Evolutionary conservation across 1,140 invertebrate species (phyloP).

Genomic region (Drosophila tristis): DNA sequence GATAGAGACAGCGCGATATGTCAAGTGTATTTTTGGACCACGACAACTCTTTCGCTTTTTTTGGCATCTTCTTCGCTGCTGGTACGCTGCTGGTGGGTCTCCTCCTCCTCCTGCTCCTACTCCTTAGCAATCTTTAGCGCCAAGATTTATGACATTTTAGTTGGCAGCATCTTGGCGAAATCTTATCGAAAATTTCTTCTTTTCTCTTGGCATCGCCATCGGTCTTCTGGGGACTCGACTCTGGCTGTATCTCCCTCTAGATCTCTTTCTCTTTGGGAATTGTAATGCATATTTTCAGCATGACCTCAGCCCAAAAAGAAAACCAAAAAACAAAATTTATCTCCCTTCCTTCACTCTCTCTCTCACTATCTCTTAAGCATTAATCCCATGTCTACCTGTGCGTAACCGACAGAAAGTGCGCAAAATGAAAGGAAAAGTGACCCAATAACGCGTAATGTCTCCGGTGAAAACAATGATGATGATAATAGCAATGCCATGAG

Average conservation of each 20-base stretch:
- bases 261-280: not conserved
- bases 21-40: slow-evolving; percentile 75
- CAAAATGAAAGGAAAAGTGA: slow-evolving; percentile 57
- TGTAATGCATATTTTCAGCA: slow-evolving; percentile 64
- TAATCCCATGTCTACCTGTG: slow-evolving; percentile 63
- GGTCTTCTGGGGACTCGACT: not conserved
- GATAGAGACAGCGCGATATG: slow-evolving; percentile 50
- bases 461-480: slow-evolving; percentile 23
- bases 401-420: slow-evolving; percentile 2
- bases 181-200: slow-evolving; percentile 74
- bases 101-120: slow-evolving; percentile 27
- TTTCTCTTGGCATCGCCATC: slow-evolving; percentile 67
- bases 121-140: slow-evolving; percentile 73
- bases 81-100: slow-evolving; percentile 26
- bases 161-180: slow-evolving; percentile 81
- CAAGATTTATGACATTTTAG: slow-evolving; percentile 83
- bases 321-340: not conserved
- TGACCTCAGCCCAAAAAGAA: slow-evolving; percentile 58
- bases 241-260: not conserved
- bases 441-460: slow-evolving; percentile 62
- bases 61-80: slow-evolving; percentile 39
- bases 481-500: slow-evolving; percentile 11
- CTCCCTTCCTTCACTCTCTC: slow-evolving; percentile 5
- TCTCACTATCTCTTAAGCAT: slow-evolving; percentile 36
- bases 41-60: slow-evolving; percentile 72